Evolutionary conservation across 1,140 invertebrate species (phyloP), one percentile per base, ranked within the genome.

Genomic region (Oppia nitens): DNA sequence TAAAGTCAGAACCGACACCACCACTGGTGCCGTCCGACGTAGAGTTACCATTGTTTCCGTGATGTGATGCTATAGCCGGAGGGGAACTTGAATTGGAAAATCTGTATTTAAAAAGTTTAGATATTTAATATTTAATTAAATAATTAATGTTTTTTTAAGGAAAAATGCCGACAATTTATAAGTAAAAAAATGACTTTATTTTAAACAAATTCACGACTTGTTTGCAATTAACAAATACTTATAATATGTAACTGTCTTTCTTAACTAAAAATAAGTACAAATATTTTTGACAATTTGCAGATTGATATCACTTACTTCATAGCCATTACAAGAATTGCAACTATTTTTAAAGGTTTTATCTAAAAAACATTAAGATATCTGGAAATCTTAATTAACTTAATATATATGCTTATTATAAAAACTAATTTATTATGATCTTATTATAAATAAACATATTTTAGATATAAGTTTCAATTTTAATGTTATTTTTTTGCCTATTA

Each of bases 71-170:
- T n/a, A 50, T 20, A 58, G n/a, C 48, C n/a, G 57, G 57, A 21
- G 57, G 57, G 29, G 57, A 48, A 51, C 57, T 58, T 28, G 48
- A 17, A 52, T 3, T 53, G 1, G 57, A 27, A 25, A 58, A 58
- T 27, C 57, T 58, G n/a, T 9, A 26, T 11, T 50, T 9, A 6
- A 26, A 26, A 9, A 26, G n/a, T 6, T 20, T 40, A 9, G 6
- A 9, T 40, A 9, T 9, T 40, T 40, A 6, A 9, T 9, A 40
- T 40, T 40, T 40, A 40, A 9, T 40, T 6, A 40, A 40, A 6
- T 40, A 17, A 40, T 40, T n/a, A n/a, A n/a, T n/a, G n/a, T n/a
- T n/a, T n/a, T n/a, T n/a, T n/a, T n/a, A n/a, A n/a, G n/a, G n/a
- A n/a, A 17, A 40, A 17, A 9, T 40, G 32, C 32, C 32, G 32